These are phyloP conservation scores for Aphrophora alni DNA, from an alignment of 2,888 invertebrate species.

Conservation along the genomic window DNA sequence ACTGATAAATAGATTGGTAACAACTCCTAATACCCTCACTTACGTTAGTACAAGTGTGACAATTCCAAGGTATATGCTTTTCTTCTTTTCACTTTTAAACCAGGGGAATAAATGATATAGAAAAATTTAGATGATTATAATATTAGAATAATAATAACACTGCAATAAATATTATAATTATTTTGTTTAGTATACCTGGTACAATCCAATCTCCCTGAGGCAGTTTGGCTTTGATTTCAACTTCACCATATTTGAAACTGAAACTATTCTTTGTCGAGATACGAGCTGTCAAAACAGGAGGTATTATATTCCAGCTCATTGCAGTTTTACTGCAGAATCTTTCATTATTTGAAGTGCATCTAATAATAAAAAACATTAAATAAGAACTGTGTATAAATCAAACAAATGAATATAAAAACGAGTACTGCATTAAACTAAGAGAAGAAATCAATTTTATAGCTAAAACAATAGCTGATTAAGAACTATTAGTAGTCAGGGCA, in stretches of 20 bases:
- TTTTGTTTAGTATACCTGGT: conserved; percentile 64
- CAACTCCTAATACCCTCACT: too few relatives aligned
- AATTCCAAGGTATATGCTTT: too few relatives aligned
- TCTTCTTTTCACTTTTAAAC: too few relatives aligned
- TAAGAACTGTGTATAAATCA: neutral
- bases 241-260: conserved; percentile 71
- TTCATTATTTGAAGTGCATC: conserved; percentile 8
- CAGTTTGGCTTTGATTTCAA: conserved; percentile 73
- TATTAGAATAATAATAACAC: too few relatives aligned
- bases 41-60: too few relatives aligned
- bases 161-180: neutral
- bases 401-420: too few relatives aligned
- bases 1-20: too few relatives aligned
- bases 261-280: conserved; percentile 68
- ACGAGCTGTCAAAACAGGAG: conserved; percentile 70
- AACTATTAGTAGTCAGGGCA: too few relatives aligned
- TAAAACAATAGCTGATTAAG: too few relatives aligned
- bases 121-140: too few relatives aligned
- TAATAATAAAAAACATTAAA: neutral
- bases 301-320: conserved; percentile 63
- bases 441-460: neutral
- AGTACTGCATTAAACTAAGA: too few relatives aligned
- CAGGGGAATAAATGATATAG: too few relatives aligned
- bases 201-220: conserved; percentile 81
- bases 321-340: neutral